A percentile compares a stretch with the other conserved stretches of the same genome.
Conservation (phyloP, 2,797 vertebrate species). For the Chaetophractus vellerosus region DNA sequence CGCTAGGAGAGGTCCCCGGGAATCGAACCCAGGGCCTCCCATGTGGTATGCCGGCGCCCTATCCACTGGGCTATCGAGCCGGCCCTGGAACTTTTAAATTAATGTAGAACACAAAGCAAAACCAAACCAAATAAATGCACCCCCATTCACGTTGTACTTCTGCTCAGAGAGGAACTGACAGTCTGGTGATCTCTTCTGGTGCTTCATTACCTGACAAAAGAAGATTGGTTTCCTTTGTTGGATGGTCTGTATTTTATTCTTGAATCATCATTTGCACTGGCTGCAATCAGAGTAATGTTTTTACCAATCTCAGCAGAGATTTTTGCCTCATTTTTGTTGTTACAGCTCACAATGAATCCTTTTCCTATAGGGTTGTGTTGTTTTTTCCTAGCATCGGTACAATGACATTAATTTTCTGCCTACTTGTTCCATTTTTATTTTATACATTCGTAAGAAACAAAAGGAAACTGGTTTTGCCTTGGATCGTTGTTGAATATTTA, state of each 20-base stretch:
- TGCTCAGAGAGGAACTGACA: background rate
- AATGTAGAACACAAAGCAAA: background rate
- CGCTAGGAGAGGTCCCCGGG: no score
- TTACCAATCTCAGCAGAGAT: background rate
- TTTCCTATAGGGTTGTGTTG: background rate
- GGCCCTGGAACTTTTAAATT: constrained; percentile 26
- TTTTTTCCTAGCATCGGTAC: background rate
- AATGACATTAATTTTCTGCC: constrained; percentile 56
- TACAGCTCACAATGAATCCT: background rate
- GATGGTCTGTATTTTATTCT: background rate
- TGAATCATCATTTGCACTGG: background rate
- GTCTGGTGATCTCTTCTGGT: background rate
- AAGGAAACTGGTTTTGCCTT: constrained; percentile 13
- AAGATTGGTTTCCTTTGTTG: background rate
- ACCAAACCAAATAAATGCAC: background rate
- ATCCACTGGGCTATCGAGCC: no score
- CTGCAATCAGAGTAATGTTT: background rate
- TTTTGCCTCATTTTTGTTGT: constrained; percentile 3
- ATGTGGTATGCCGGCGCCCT: no score
- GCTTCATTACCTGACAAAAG: background rate
- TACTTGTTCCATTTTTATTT: constrained; percentile 46
- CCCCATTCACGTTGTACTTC: background rate
- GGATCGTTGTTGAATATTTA: constrained; percentile 4
- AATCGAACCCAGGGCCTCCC: no score
- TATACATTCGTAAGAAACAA: background rate